Conservation (phyloP, 2,888 invertebrate species). For the Nebria brevicollis region DNA sequence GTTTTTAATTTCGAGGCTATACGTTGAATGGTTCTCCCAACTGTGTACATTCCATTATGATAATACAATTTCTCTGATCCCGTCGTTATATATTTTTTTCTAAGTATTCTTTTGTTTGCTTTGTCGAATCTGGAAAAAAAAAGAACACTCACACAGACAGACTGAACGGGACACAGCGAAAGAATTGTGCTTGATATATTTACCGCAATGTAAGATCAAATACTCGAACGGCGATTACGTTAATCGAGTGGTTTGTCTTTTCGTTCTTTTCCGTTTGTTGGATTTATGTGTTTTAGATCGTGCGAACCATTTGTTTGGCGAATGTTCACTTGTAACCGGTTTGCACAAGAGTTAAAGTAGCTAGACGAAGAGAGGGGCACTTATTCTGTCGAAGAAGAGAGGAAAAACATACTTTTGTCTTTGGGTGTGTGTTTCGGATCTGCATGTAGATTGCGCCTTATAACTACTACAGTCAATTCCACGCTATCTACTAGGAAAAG, state of each 20-base stretch:
- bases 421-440: conserved; percentile 1
- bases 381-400: background rate
- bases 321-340: conserved; percentile 29
- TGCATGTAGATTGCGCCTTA: conserved; percentile 13
- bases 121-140: background rate
- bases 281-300: conserved; percentile 46
- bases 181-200: conserved; percentile 39
- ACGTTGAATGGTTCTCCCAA: background rate
- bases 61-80: conserved; percentile 26
- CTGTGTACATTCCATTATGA: conserved; percentile 42
- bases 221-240: conserved; percentile 44
- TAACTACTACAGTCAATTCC: background rate
- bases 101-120: conserved; percentile 37
- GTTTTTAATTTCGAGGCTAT: conserved; percentile 31
- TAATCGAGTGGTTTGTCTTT: conserved; percentile 46
- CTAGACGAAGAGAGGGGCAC: conserved; percentile 12
- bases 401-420: conserved; percentile 13
- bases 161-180: background rate
- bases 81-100: conserved; percentile 14
- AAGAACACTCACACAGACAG: background rate
- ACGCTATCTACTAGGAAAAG: background rate
- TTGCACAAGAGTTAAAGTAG: conserved; percentile 41
- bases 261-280: conserved; percentile 28
- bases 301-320: conserved; percentile 39
- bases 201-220: conserved; percentile 46